Percentiles rank a stretch among this genome's conserved stretches.
Conservation (phyloP, 2,888 invertebrate genomes). For the Crepidodera aurea region DNA sequence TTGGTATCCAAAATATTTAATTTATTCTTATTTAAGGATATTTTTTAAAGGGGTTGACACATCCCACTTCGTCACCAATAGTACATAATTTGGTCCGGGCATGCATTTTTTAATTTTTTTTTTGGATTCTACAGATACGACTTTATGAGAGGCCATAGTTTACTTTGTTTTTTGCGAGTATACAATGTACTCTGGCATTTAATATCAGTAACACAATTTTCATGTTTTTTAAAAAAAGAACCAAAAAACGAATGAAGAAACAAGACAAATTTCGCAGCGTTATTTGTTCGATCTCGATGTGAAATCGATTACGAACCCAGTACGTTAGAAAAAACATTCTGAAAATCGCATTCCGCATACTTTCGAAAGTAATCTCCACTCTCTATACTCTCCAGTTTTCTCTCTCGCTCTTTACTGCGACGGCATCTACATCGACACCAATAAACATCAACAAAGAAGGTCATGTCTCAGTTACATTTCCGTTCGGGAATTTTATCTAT, state of each 20-base stretch:
- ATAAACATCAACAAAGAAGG: slow-evolving; percentile 3
- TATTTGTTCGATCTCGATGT: background rate
- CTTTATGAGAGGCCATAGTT: too few relatives aligned
- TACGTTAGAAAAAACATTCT: background rate
- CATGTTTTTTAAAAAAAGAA: too few relatives aligned
- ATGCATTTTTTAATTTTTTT: too few relatives aligned
- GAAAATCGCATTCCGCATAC: slow-evolving; percentile 1
- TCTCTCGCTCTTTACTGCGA: background rate
- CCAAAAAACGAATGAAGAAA: background rate
- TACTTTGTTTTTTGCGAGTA: too few relatives aligned
- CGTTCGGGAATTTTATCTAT: slow-evolving; percentile 1
- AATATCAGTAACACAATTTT: too few relatives aligned
- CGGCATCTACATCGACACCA: background rate
- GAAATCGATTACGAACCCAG: background rate
- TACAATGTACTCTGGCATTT: too few relatives aligned
- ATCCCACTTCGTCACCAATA: too few relatives aligned
- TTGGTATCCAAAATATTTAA: too few relatives aligned
- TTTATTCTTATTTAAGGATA: too few relatives aligned
- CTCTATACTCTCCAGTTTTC: background rate
- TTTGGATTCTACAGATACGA: too few relatives aligned
- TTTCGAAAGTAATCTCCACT: slow-evolving; percentile 1
- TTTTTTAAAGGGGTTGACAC: too few relatives aligned
- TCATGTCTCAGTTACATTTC: background rate
- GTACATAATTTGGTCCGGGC: too few relatives aligned
- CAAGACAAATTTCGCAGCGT: background rate